phyloP scores from a whole-genome alignment of 2,888 invertebrate genomes.

The Patella caerulea region DNA sequence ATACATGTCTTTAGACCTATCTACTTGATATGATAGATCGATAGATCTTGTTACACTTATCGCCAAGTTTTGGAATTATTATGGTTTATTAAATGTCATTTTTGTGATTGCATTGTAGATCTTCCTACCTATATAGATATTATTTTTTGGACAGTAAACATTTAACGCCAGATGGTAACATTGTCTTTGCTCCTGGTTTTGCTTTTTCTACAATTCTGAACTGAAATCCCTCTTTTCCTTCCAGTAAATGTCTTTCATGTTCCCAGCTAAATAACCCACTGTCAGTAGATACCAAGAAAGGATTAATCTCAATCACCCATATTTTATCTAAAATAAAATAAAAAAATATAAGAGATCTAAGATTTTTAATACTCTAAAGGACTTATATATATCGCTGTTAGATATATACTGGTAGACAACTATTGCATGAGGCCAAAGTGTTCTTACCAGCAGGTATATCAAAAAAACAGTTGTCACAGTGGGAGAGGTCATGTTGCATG shows the following conservation, averaged over 20 bases:
- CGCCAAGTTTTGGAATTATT: too few relatives aligned
- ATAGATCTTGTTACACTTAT: too few relatives aligned
- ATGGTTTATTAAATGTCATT: too few relatives aligned
- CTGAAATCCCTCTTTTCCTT: constrained; percentile 50
- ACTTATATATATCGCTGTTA: background rate
- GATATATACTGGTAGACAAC: too few relatives aligned
- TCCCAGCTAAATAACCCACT: constrained; percentile 63
- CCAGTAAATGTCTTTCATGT: constrained; percentile 50
- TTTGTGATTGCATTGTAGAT: too few relatives aligned
- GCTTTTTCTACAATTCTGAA: constrained; percentile 52
- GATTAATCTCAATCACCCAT: constrained; percentile 63
- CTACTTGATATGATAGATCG: too few relatives aligned
- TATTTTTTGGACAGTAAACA: constrained; percentile 28
- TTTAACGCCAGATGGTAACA: constrained; percentile 54
- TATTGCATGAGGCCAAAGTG: too few relatives aligned
- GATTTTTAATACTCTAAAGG: background rate
- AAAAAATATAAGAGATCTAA: background rate
- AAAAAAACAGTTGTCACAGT: too few relatives aligned
- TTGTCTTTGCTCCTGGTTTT: constrained; percentile 54
- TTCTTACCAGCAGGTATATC: too few relatives aligned
- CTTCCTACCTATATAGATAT: too few relatives aligned
- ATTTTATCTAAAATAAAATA: constrained; percentile 45
- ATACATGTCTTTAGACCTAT: too few relatives aligned
- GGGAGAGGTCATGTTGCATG: too few relatives aligned
- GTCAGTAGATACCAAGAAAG: constrained; percentile 59